Evolutionary conservation across 2,113 vertebrate genomes (phyloP), one percentile per base, ranked within the genome.

Genomic region (Xenotilapia leptura): DNA sequence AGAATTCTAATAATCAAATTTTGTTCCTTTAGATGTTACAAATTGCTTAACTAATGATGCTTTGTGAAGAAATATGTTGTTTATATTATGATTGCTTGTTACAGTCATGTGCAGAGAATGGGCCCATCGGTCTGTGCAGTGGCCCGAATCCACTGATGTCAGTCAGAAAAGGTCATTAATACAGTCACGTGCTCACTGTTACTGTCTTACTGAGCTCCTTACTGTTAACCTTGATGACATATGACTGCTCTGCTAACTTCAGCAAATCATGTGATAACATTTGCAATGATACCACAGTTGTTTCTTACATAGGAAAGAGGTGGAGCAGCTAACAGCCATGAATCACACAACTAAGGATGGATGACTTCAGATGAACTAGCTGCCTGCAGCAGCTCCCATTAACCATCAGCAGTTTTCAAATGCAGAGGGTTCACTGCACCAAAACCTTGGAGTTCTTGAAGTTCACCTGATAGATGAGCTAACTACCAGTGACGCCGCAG

Each of bases 71-170:
- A 33, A 62, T 19, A 33, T 19, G 28, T 62, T 62, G 28, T 62
- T 62, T 0, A 0, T 2, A 62, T 19, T 0, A 33, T 19, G 15
- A 60, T 19, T 62, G 58, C 58, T 62, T 62, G 58, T 33, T 60
- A 60, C 28, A 33, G 56, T 60, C 14, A 33, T 33, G 28, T 33
- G 58, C 15, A 60, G 28, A 60, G 28, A 33, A 60, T 19, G 28
- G 15, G 15, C 56, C 56, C 28, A 60, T 31, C 28, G 2, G 56
- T 60, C 56, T 60, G 56, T 60, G 56, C 56, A 13, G 54, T 56
- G 45, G 45, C 14, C 14, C 4, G 2, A 47, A 47, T 47, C 45
- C 45, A n/a, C 19, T 11, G 49, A 3, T n/a, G 9, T 53, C 51
- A 53, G 51, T 53, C 49, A 51, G 5, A 51, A 51, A n/a, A 51